Evolutionary conservation across 2,797 vertebrate genomes (phyloP).

Genomic region (Cryptoblepharus egeriae): DNA sequence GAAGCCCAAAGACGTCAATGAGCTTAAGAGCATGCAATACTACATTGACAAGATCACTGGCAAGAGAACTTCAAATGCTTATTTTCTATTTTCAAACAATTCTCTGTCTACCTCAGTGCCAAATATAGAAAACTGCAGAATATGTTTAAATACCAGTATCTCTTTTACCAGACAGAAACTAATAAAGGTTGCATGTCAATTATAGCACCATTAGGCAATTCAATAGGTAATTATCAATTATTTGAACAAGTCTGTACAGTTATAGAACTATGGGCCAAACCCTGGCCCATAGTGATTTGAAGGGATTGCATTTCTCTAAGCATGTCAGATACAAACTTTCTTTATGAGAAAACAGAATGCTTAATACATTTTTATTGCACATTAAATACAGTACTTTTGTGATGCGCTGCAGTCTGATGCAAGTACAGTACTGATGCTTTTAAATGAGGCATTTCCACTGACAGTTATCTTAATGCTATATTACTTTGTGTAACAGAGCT

Average conservation of each 20-base stretch:
- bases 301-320: no score
- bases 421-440: background rate
- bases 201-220: slow-evolving; percentile 48
- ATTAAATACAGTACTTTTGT: no score
- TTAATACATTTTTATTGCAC: background rate
- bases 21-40: slow-evolving; percentile 44
- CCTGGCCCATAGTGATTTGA: no score
- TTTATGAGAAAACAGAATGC: background rate
- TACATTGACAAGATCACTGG: slow-evolving; percentile 26
- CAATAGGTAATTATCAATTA: no score
- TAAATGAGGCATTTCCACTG: background rate
- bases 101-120: slow-evolving; percentile 8
- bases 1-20: background rate
- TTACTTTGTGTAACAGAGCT: background rate
- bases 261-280: no score
- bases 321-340: background rate
- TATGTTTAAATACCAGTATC: no score
- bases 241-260: no score
- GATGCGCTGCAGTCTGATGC: no score
- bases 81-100: background rate
- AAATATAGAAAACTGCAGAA: slow-evolving; percentile 48
- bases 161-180: no score
- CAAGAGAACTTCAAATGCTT: background rate
- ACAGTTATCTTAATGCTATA: background rate
- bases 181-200: background rate